Conservation (phyloP, 2,888 invertebrate species). For the Thereva unica region DNA sequence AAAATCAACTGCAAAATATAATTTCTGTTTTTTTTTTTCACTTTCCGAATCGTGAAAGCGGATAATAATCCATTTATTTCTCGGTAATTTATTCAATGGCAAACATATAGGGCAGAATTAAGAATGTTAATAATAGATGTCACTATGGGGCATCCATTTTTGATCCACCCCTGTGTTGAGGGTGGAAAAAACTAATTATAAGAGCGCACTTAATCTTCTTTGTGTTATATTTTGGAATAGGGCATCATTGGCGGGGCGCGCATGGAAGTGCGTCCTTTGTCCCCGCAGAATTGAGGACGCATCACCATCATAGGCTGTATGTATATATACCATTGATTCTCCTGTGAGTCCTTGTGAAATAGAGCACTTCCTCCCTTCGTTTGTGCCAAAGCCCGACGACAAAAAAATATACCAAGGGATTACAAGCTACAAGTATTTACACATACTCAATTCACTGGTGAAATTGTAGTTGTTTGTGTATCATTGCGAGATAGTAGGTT, state of each 20-base stretch:
- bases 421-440: constrained; percentile 21
- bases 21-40: too few relatives aligned
- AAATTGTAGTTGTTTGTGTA: too few relatives aligned
- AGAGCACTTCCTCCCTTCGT: neutral
- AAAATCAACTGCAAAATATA: too few relatives aligned
- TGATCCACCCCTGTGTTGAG: constrained; percentile 8
- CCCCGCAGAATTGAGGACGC: too few relatives aligned
- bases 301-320: too few relatives aligned
- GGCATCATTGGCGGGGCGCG: too few relatives aligned
- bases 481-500: too few relatives aligned
- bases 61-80: neutral
- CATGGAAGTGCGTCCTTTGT: too few relatives aligned
- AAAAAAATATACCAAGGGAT: neutral
- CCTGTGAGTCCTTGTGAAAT: constrained; percentile 3
- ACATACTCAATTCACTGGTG: neutral
- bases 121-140: constrained; percentile 21
- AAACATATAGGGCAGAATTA: neutral
- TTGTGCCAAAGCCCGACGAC: too few relatives aligned
- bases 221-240: neutral
- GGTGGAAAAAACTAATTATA: constrained; percentile 37
- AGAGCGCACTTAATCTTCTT: constrained; percentile 35
- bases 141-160: constrained; percentile 18
- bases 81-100: neutral
- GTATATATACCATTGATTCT: constrained; percentile 9
- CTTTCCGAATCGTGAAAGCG: too few relatives aligned